phyloP scores from a whole-genome alignment of 2,113 vertebrate genomes.

The Corvus hawaiiensis region DNA sequence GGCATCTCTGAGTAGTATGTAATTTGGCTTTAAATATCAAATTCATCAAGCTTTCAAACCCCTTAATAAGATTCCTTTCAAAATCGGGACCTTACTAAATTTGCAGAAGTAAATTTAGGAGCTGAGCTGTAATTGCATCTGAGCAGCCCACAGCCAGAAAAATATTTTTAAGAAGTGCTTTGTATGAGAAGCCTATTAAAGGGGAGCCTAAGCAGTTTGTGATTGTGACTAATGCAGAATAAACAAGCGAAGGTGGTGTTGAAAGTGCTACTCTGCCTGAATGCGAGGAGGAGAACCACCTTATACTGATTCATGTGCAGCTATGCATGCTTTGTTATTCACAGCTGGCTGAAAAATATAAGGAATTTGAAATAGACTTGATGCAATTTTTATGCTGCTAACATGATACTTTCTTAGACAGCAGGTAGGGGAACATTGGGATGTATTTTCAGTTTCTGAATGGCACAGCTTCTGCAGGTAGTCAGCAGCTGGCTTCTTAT shows the following conservation, averaged over 20 bases:
- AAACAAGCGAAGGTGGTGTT: not conserved
- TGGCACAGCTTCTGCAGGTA: not conserved
- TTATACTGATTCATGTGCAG: not conserved
- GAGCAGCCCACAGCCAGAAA: not conserved
- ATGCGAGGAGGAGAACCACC: not conserved
- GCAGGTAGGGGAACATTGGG: not conserved
- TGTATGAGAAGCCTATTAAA: not conserved
- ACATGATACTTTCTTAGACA: not conserved
- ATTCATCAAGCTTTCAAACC: not conserved
- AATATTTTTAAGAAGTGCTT: not conserved
- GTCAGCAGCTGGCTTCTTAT: not conserved
- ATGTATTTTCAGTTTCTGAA: not conserved
- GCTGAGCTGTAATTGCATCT: not conserved
- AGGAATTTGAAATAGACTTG: not conserved
- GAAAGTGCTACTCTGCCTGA: not conserved
- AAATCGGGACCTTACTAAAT: not conserved
- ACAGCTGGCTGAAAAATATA: not conserved
- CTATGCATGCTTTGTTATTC: not conserved
- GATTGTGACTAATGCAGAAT: constrained; percentile 2
- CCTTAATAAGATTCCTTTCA: not conserved
- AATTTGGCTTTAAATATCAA: not conserved
- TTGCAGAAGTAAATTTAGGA: not conserved
- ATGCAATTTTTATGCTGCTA: not conserved
- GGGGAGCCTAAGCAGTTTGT: not conserved
- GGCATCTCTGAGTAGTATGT: not conserved